phyloP scores from a whole-genome alignment of 2,797 vertebrate genomes.

The Sebastes taczanowskii region DNA sequence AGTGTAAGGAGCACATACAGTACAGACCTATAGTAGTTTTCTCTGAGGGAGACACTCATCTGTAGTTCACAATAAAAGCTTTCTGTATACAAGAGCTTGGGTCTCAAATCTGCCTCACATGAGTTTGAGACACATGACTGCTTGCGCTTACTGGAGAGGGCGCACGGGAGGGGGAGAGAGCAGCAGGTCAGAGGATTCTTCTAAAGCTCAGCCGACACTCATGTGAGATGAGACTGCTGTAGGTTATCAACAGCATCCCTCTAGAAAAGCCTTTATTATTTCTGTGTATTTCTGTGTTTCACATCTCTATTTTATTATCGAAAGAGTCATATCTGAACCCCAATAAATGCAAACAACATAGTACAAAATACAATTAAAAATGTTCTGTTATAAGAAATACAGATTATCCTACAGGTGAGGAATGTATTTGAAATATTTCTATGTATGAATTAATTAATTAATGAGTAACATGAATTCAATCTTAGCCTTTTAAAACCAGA shows the following conservation, averaged over 20 bases:
- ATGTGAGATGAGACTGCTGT: slow-evolving; percentile 67
- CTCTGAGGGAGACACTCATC: slow-evolving; percentile 2
- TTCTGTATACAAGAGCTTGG: slow-evolving; percentile 61
- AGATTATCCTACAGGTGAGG: not conserved
- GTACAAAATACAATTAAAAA: not conserved
- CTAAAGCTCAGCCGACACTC: slow-evolving; percentile 76
- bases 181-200: slow-evolving; percentile 72
- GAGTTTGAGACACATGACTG: slow-evolving; percentile 81
- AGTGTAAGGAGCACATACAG: not conserved
- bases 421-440: not conserved
- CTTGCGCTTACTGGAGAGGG: slow-evolving; percentile 56
- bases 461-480: not conserved
- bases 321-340: not conserved
- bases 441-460: not conserved
- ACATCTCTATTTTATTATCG: not conserved
- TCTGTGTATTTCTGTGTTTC: not conserved
- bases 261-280: slow-evolving; percentile 25
- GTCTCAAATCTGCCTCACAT: slow-evolving; percentile 83
- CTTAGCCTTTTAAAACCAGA: not conserved
- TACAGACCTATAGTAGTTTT: not conserved
- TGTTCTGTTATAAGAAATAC: no score
- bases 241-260: slow-evolving; percentile 34
- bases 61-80: slow-evolving; percentile 63
- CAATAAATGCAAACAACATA: not conserved
- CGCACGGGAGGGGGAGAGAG: slow-evolving; percentile 61